These are phyloP conservation scores for Neoascia interrupta DNA, from an alignment of 2,888 invertebrate species.

Conservation along the genomic window DNA sequence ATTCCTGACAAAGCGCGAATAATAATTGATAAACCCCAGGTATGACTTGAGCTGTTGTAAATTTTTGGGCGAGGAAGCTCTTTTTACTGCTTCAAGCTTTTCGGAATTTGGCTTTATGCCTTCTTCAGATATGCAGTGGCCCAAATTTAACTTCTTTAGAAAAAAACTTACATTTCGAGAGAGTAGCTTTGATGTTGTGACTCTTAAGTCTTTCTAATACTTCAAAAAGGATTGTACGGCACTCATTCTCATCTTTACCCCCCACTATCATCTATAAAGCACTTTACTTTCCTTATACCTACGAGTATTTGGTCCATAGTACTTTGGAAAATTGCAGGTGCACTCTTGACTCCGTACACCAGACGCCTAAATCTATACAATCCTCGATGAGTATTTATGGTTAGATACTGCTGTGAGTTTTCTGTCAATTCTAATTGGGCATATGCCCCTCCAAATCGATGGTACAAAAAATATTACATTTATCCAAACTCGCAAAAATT, in stretches of 20 bases:
- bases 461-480: background rate
- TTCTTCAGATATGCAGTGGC: background rate
- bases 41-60: constrained; percentile 10
- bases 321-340: constrained; percentile 29
- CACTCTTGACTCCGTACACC: constrained; percentile 17
- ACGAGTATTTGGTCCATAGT: constrained; percentile 23
- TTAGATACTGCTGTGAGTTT: constrained; percentile 1
- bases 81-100: background rate
- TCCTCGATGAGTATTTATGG: constrained; percentile 27
- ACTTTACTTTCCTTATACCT: background rate
- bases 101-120: background rate
- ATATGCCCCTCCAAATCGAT: background rate
- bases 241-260: background rate
- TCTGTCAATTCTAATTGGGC: background rate
- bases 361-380: background rate
- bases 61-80: background rate
- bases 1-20: constrained; percentile 14
- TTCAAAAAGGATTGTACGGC: background rate
- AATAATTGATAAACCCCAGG: constrained; percentile 31
- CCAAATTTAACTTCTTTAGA: too few relatives aligned
- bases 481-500: background rate
- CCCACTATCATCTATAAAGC: too few relatives aligned
- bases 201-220: background rate
- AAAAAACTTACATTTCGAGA: background rate
- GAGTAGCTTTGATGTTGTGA: background rate